A percentile compares a stretch with the other conserved stretches of the same genome.
These are phyloP conservation scores for Trypoxylon attenuatum DNA, from an alignment of 2,888 invertebrate species.

Conservation along the genomic window DNA sequence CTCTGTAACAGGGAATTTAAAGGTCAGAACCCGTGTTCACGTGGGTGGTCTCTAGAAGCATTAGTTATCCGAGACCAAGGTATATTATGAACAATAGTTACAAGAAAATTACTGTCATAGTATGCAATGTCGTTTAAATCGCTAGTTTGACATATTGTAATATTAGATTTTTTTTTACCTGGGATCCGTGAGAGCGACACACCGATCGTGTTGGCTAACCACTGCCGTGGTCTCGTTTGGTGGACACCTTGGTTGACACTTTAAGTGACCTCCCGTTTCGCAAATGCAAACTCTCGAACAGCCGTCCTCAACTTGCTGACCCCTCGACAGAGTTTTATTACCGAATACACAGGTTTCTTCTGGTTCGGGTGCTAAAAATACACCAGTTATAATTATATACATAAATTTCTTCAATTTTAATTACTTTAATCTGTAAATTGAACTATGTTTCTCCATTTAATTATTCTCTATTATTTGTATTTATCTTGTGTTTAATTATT, in stretches of 20 bases:
- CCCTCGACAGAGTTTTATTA: constrained; percentile 83
- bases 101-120: too few species aligned
- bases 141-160: too few species aligned
- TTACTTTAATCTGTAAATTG: too few species aligned
- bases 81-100: too few species aligned
- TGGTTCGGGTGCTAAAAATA: constrained; percentile 63
- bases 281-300: constrained; percentile 88
- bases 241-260: constrained; percentile 82
- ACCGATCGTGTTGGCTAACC: constrained; percentile 79
- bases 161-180: constrained; percentile 60
- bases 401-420: too few species aligned
- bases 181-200: constrained; percentile 88
- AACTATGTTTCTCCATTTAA: too few species aligned
- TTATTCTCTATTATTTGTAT: too few species aligned
- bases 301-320: constrained; percentile 86
- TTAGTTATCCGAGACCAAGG: neutral
- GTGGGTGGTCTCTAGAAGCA: neutral
- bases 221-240: constrained; percentile 66
- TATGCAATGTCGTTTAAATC: too few species aligned
- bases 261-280: constrained; percentile 82
- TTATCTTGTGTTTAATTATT: too few species aligned
- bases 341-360: constrained; percentile 80
- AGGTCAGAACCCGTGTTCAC: neutral
- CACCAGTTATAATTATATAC: neutral
- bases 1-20: constrained; percentile 73